Base-by-base conservation (phyloP, 2,113 vertebrate species). In the Empidonax alnorum region DNA sequence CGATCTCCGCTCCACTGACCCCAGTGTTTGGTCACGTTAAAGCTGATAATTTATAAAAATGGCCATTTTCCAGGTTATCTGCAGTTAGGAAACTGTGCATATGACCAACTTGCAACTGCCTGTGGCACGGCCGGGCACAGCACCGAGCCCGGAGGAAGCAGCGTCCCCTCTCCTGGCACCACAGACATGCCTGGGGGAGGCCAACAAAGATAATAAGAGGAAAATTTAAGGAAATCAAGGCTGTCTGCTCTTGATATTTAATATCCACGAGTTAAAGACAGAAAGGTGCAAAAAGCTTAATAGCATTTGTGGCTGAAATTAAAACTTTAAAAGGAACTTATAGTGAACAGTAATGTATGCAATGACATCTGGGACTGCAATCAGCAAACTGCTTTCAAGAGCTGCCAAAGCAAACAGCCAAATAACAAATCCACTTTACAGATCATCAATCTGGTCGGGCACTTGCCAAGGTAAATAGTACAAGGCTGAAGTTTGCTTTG, bases 391-490 rank as follows among this genome's bases (percentile, higher is more conserved):
- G 96, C 99, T 99, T 99, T 99, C 98, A 99, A 99, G 98, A 98
- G 96, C 98, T 99, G 99, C 99, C 99, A 99, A 99, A 99, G 98
- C 98, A 99, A 99, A 99, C 99, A 99, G 98, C 98, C 98, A 99
- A 99, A 99, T 99, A 99, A 99, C 99, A 99, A 99, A 99, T 99
- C 98, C 99, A 99, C 99, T 99, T 99, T 99, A 98, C 99, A 99
- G 99, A 99, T 99, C 99, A 99, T 99, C 99, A 99, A 99, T 99
- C 99, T 99, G 98, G 96, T 93, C 97, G 88, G 91, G 97, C 98
- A 98, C 98, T 98, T 98, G 99, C 99, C 99, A 99, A 99, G 98
- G 98, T 98, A 99, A 99, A 99, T 98, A 99, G 97, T 97, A 98
- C 97, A 97, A 98, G 98, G 98, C 98, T 98, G 98, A 97, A 98